Base-by-base conservation (phyloP, 2,888 invertebrate genomes). In the Eupithecia abbreviata region DNA sequence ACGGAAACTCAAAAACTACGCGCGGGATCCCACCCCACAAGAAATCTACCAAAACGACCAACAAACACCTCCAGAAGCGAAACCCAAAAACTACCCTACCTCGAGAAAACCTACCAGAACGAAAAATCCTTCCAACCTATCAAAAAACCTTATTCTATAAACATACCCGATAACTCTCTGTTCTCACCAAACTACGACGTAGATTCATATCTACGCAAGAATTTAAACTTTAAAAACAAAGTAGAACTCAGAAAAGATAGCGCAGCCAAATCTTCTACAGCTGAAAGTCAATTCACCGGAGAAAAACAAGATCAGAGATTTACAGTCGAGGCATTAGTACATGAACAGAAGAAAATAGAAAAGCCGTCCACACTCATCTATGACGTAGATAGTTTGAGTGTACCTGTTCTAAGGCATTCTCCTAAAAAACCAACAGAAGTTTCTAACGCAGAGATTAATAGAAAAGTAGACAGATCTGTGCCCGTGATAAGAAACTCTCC, bases 401-500 rank as follows among this genome's bases (percentile, higher is more conserved):
- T 68, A 3, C 97, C 97, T 0, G 91, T 97, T 42, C 87, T 97
- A 76, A 95, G 96, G 79, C 96, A 96, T 85, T 95, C 95, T 0
- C 91, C 92, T 0, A 84, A 85, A 77, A 82, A 66, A 2, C 79
- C 82, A 15, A 70, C 68, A 2, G 77, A 81, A 18, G 18, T 9
- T n/a, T 55, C n/a, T 18, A 62, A 30, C 62, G 10, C 30, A 62
- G 62, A 58, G 10, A 10, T 58, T 62, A 30, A 62, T 62, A 62
- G 62, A 62, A 62, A 30, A 62, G 10, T 62, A 4, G 30, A 30
- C 2, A 62, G 4, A 68, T n/a, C 43, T 68, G 45, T 68, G 4
- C 97, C 97, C 0, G 91, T 97, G 42, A 87, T 97, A 77, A 95
- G 96, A 79, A 96, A 96, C 85, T 95, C 95, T 0, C 91, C 92